phyloP scores from a whole-genome alignment of 2,888 invertebrate genomes.

The Tetranychus piercei region DNA sequence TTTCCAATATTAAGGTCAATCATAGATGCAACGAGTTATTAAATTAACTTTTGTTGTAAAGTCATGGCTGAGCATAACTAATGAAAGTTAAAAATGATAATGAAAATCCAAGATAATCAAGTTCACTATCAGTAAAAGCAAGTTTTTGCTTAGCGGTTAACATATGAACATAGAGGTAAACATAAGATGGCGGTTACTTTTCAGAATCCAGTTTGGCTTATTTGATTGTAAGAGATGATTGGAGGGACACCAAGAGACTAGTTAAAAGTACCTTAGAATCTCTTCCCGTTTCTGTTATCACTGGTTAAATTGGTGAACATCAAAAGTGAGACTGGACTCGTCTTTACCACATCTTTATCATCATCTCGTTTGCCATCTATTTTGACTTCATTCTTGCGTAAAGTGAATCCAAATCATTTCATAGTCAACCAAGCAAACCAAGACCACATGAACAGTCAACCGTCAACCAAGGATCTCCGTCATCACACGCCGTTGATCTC shows the following conservation, averaged over 20 bases:
- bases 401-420: background rate
- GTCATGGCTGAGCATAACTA: no score
- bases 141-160: no score
- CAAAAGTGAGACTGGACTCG: no score
- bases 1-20: no score
- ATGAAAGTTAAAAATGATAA: no score
- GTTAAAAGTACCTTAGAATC: background rate
- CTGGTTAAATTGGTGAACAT: background rate
- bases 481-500: background rate
- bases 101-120: no score
- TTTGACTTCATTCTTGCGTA: background rate
- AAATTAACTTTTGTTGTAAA: no score
- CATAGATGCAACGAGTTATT: no score
- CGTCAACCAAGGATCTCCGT: background rate
- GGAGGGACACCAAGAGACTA: background rate
- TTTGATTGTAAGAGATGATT: background rate
- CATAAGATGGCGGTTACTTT: background rate
- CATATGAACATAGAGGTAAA: background rate
- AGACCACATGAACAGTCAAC: background rate
- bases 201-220: background rate
- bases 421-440: background rate
- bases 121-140: no score
- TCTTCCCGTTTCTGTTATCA: background rate
- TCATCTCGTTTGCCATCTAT: background rate
- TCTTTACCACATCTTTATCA: background rate